These are phyloP conservation scores for Pygocentrus nattereri DNA, from an alignment of 2,797 vertebrate species.

Conservation along the genomic window DNA sequence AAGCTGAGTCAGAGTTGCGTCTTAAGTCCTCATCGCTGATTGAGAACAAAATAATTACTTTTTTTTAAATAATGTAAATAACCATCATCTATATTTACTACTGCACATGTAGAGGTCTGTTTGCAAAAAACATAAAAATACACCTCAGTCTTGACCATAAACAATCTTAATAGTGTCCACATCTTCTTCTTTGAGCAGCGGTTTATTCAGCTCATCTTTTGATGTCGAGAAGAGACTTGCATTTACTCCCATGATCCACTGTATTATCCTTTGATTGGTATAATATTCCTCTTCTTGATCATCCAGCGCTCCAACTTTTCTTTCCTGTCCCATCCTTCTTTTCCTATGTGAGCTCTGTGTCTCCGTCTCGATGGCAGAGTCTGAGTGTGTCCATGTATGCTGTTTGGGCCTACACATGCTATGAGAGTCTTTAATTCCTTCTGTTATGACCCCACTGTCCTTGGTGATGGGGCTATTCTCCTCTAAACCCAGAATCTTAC, in stretches of 20 bases:
- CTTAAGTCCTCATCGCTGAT: too few relatives aligned
- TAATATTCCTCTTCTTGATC: slow-evolving; percentile 70
- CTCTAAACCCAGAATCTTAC: slow-evolving; percentile 53
- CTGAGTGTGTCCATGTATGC: slow-evolving; percentile 60
- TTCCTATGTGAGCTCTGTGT: slow-evolving; percentile 58
- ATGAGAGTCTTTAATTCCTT: slow-evolving; percentile 53
- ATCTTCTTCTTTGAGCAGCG: slow-evolving; percentile 72
- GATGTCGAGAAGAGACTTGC: slow-evolving; percentile 70
- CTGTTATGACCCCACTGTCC: slow-evolving; percentile 43
- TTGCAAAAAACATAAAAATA: neutral
- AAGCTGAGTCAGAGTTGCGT: too few relatives aligned
- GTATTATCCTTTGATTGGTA: slow-evolving; percentile 74
- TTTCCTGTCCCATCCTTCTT: neutral
- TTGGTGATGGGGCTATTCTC: slow-evolving; percentile 40
- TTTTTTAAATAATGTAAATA: too few relatives aligned
- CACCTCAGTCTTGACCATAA: slow-evolving; percentile 69
- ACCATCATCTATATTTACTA: neutral
- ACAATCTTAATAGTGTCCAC: slow-evolving; percentile 77
- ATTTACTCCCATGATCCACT: slow-evolving; percentile 79
- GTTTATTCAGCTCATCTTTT: slow-evolving; percentile 48
- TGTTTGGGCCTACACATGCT: slow-evolving; percentile 41
- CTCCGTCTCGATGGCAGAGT: slow-evolving; percentile 70
- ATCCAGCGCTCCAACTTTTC: neutral
- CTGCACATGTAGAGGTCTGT: neutral
- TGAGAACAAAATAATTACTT: too few relatives aligned